Evolutionary conservation across 2,888 invertebrate species (phyloP).

Genomic region (Sclerodermus sp.): DNA sequence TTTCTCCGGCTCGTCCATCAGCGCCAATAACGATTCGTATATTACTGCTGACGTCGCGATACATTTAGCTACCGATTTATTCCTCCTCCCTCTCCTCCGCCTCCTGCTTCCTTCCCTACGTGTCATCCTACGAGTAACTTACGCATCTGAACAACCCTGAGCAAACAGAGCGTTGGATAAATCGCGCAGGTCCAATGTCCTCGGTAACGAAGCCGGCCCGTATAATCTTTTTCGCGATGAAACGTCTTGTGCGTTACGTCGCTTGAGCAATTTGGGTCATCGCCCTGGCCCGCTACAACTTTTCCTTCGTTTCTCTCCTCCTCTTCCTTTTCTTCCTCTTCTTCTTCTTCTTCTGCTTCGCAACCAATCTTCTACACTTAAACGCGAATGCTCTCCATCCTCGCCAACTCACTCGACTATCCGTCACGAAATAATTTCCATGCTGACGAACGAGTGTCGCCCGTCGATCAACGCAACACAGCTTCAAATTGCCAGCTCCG

Average conservation of each 20-base stretch:
- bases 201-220: not conserved
- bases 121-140: not conserved
- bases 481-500: no score
- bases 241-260: not conserved
- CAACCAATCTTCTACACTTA: no score
- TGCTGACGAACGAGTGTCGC: no score
- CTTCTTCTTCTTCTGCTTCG: no score
- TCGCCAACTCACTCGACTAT: no score
- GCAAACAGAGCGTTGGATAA: not conserved
- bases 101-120: not conserved
- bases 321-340: no score
- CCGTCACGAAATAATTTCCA: no score
- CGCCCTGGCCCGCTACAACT: no score
- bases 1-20: conserved; percentile 25
- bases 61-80: conserved; percentile 14
- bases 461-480: no score
- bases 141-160: not conserved
- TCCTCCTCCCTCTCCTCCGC: not conserved
- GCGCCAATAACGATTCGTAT: conserved; percentile 25
- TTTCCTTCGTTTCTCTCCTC: no score
- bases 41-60: conserved; percentile 15
- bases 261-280: no score
- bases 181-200: not conserved
- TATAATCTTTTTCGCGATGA: not conserved
- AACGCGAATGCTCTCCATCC: no score